Evolutionary conservation across 2,797 vertebrate species (phyloP), one percentile per base, ranked within the genome.

Genomic region (Novumbra hubbsi): DNA sequence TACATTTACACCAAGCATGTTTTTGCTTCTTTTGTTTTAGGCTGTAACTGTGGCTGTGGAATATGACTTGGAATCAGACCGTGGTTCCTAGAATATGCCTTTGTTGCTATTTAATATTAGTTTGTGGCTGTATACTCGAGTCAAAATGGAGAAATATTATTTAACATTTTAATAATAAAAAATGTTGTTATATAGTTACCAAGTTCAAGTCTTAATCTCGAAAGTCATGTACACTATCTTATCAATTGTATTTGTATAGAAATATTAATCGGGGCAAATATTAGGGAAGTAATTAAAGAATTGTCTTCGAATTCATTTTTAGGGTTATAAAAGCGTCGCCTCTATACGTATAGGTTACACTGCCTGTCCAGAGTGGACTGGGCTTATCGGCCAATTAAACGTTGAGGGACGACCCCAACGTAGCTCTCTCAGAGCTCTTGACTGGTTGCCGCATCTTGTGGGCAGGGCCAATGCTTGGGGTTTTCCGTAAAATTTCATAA

Each of bases 401-500:
- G 75, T 73, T 6, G 73, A 87, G 83, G 81, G 81, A 78, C 65
- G 78, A 76, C n/a, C 78, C 74, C 62, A 68, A 32, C 74, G 74
- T 74, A 68, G 74, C 52, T 69, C 69, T 38, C 17, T 65, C 60
- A 57, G 57, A 72, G 89, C 86, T 85, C 83, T 86, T 90, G 91
- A 90, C 91, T 90, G 88, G 90, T 75, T 83, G 77, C 66, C 41
- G 79, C 69, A 38, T 70, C 55, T 34, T 63, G 87, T 89, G 86
- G 92, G 93, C 85, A 72, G 89, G 90, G 88, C 85, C 80, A 72
- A 65, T 80, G 78, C 78, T 76, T 78, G 84, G 86, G 83, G 76
- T 81, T 88, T 90, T 91, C 89, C 86, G 90, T 91, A 71, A 48
- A 91, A 81, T 87, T 82, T 90, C 88, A 79, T 82, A 83, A 89